Percentiles rank a stretch among this genome's conserved stretches.
phyloP scores from a whole-genome alignment of 23 tunicate species.

The Trididemnum miniatum region DNA sequence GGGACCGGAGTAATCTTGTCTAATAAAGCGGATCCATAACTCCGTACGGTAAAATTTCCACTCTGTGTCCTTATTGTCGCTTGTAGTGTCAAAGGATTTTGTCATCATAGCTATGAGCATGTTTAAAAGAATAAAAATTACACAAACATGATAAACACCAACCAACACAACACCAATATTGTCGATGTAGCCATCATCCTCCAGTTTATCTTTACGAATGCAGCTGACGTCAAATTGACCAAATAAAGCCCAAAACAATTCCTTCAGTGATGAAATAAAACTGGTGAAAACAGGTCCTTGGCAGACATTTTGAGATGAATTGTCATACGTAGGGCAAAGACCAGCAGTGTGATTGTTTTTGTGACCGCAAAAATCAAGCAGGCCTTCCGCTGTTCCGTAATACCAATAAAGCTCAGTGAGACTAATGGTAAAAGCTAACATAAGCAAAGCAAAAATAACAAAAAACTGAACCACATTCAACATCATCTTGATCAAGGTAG shows the following conservation, averaged over 20 bases:
- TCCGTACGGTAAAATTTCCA: constrained; percentile 51
- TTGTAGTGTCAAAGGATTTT: constrained; percentile 49
- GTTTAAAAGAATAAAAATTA: constrained; percentile 44
- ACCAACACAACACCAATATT: background rate
- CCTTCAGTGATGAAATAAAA: background rate
- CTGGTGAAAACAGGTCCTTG: background rate
- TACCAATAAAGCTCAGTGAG: constrained; percentile 64
- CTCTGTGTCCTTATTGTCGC: constrained; percentile 22
- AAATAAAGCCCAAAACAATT: constrained; percentile 1
- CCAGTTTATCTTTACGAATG: background rate
- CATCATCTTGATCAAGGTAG: constrained; percentile 61
- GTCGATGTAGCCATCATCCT: background rate
- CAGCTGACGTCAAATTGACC: background rate
- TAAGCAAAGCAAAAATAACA: constrained; percentile 38
- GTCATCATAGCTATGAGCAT: constrained; percentile 79
- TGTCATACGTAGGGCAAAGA: background rate
- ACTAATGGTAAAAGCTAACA: constrained; percentile 69
- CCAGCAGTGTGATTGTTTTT: background rate
- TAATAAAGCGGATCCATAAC: constrained; percentile 57
- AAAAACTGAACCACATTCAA: constrained; percentile 48
- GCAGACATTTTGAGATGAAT: background rate
- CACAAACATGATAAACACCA: constrained; percentile 40
- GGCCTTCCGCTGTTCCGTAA: constrained; percentile 52
- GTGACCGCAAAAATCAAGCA: background rate
- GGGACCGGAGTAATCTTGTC: constrained; percentile 39